phyloP scores from a whole-genome alignment of 2,113 vertebrate species.

The Pipa parva region DNA sequence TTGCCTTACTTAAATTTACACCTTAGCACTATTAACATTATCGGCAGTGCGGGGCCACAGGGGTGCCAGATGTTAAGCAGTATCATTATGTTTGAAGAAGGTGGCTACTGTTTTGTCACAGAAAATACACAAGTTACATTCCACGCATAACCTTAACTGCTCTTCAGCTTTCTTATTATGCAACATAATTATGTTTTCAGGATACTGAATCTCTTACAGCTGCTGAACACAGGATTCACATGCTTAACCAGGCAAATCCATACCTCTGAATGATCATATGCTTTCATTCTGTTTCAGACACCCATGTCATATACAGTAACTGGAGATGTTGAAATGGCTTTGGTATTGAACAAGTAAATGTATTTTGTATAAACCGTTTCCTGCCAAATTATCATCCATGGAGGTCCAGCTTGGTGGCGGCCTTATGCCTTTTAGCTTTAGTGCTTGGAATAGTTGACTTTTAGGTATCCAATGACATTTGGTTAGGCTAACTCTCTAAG shows the following conservation, averaged over 20 bases:
- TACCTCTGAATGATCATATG: neutral
- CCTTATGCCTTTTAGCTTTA: neutral
- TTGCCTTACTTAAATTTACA: too few species aligned
- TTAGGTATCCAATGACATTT: neutral
- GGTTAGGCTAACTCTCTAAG: neutral
- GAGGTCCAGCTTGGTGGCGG: conserved; percentile 3
- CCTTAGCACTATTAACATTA: too few species aligned
- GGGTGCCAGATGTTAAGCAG: neutral
- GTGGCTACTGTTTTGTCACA: neutral
- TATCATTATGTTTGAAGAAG: neutral
- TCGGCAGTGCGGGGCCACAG: too few species aligned
- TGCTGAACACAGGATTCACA: conserved; percentile 6
- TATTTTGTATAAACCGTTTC: conserved; percentile 15
- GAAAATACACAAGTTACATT: neutral
- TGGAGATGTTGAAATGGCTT: neutral
- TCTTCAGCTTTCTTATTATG: neutral
- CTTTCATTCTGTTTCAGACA: neutral
- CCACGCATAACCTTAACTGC: conserved; percentile 1
- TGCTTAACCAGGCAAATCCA: conserved; percentile 13
- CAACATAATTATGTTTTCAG: conserved; percentile 14
- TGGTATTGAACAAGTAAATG: neutral
- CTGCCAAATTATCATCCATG: conserved; percentile 8
- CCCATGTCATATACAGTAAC: conserved; percentile 13
- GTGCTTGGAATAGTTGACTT: neutral
- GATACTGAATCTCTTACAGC: conserved; percentile 18